phyloP scores from a whole-genome alignment of 1,140 invertebrate species.

The Dryas iulia region DNA sequence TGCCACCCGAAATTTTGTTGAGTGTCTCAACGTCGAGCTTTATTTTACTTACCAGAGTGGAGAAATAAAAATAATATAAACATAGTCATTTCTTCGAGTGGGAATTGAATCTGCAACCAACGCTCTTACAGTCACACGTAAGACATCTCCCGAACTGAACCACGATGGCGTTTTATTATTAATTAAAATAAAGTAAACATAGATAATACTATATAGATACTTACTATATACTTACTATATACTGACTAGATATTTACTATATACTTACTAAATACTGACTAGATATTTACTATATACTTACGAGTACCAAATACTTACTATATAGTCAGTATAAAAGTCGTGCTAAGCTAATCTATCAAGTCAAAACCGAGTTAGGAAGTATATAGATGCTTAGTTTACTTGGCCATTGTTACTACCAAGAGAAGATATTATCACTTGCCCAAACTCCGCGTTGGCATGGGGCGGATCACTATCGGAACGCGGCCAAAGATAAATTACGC shows the following conservation, averaged over 20 bases:
- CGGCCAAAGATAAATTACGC: conserved; percentile 23
- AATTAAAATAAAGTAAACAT: too few relatives aligned
- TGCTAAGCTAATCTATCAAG: background rate
- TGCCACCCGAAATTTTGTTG: too few relatives aligned
- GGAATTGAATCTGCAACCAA: too few relatives aligned
- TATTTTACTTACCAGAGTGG: too few relatives aligned
- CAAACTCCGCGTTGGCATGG: conserved; percentile 28
- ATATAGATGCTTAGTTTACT: conserved; percentile 14
- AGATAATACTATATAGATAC: too few relatives aligned
- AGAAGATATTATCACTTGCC: conserved; percentile 37
- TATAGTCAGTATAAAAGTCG: background rate
- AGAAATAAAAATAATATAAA: too few relatives aligned
- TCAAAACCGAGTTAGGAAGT: background rate
- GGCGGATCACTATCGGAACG: conserved; percentile 24
- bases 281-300: background rate
- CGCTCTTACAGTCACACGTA: too few relatives aligned
- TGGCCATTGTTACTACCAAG: conserved; percentile 30
- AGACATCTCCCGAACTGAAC: too few relatives aligned
- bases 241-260: too few relatives aligned
- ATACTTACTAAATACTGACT: background rate
- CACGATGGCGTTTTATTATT: too few relatives aligned
- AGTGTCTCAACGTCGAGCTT: too few relatives aligned
- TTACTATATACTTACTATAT: background rate
- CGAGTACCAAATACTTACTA: background rate
- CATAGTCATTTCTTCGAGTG: too few relatives aligned